Evolutionary conservation across 1,140 invertebrate genomes (phyloP).

Genomic region (Dendroctonus valens): DNA sequence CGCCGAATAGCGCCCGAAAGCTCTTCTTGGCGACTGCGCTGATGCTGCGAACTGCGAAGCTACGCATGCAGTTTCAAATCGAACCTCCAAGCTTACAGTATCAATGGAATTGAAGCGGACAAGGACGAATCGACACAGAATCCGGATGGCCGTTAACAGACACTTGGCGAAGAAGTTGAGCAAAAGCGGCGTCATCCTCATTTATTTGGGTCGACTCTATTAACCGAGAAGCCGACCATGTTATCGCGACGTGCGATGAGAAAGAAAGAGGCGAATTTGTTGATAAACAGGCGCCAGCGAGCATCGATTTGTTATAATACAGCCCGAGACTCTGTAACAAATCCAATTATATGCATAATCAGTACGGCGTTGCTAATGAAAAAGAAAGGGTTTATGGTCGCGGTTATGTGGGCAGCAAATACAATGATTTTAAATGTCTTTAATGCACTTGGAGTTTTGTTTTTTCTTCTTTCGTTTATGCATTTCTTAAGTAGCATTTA

Average conservation of each 20-base stretch:
- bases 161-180: neutral
- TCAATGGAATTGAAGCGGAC: too few relatives aligned
- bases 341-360: slow-evolving; percentile 32
- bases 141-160: too few relatives aligned
- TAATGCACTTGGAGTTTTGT: neutral
- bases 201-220: slow-evolving; percentile 17
- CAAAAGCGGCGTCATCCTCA: neutral
- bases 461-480: too few relatives aligned
- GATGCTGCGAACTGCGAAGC: too few relatives aligned
- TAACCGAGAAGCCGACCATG: slow-evolving; percentile 15
- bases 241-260: slow-evolving; percentile 26
- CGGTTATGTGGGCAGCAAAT: slow-evolving; percentile 26
- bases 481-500: too few relatives aligned
- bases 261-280: slow-evolving; percentile 26
- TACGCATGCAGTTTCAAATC: too few relatives aligned
- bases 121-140: too few relatives aligned
- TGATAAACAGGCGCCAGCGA: slow-evolving; percentile 30
- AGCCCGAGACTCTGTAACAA: slow-evolving; percentile 21
- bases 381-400: slow-evolving; percentile 25
- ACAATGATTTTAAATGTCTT: slow-evolving; percentile 26
- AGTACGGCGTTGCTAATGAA: slow-evolving; percentile 25
- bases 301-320: slow-evolving; percentile 33
- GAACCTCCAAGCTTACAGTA: too few relatives aligned
- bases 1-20: neutral
- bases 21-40: neutral